Conservation (phyloP, 2,113 vertebrate species). For the Podarcis raffonei region DNA sequence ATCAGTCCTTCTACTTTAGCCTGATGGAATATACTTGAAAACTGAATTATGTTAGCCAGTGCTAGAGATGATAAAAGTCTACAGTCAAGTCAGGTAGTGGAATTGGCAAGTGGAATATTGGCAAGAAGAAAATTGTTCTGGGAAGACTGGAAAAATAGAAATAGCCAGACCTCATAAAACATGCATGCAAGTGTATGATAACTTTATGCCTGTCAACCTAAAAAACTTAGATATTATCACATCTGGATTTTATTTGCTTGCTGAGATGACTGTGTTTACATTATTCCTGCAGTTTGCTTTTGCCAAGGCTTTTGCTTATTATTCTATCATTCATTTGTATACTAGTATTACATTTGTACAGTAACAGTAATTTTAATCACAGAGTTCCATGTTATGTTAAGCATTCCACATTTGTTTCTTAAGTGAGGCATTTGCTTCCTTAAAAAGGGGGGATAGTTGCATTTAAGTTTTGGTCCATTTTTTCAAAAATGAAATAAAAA, state of each 20-base stretch:
- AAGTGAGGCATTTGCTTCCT: neutral
- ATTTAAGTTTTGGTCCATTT: slow-evolving; percentile 13
- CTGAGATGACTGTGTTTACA: neutral
- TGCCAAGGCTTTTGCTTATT: neutral
- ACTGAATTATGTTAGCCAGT: neutral
- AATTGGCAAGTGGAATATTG: neutral
- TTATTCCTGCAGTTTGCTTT: neutral
- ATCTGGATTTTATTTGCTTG: neutral
- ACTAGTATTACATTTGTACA: neutral
- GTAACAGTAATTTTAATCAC: neutral
- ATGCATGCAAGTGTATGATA: neutral
- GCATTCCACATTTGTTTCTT: neutral
- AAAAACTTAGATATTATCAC: neutral
- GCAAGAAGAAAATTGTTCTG: neutral
- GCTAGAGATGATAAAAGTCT: neutral
- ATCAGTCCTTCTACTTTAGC: too few species aligned
- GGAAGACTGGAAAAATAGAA: neutral
- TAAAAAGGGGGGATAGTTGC: neutral
- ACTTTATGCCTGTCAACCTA: neutral
- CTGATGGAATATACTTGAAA: neutral
- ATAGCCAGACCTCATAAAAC: neutral
- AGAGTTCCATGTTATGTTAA: neutral
- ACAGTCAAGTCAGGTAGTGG: neutral
- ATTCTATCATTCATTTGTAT: neutral
- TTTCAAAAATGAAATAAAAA: slow-evolving; percentile 1